phyloP scores from a whole-genome alignment of 1,140 invertebrate genomes.

The Hyphantria cunea region DNA sequence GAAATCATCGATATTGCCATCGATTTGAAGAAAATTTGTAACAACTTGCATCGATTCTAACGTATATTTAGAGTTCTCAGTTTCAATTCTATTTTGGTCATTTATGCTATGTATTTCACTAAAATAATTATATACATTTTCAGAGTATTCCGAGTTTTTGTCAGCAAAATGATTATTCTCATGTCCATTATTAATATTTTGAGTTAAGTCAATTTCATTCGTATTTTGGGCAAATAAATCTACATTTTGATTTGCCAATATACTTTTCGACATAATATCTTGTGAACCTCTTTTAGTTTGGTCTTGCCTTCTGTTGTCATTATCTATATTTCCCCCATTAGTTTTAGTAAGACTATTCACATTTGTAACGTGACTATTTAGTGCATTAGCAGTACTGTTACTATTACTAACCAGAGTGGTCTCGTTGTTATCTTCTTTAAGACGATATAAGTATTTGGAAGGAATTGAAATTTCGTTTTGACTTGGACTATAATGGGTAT shows the following conservation, averaged over 20 bases:
- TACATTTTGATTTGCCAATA: no score
- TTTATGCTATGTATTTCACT: slow-evolving; percentile 2
- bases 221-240: not conserved
- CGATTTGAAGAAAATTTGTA: not conserved
- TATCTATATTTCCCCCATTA: no score
- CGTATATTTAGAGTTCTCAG: not conserved
- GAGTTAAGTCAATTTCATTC: not conserved
- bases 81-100: not conserved
- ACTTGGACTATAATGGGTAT: slow-evolving; percentile 52
- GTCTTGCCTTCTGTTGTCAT: no score
- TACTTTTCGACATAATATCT: no score
- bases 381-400: no score
- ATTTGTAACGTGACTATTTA: no score
- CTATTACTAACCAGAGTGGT: no score
- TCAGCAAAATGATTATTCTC: not conserved
- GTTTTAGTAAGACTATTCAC: no score
- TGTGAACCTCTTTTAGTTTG: no score
- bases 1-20: not conserved
- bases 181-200: not conserved
- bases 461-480: slow-evolving; percentile 40
- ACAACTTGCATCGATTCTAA: not conserved
- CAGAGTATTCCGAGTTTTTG: not conserved
- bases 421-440: no score
- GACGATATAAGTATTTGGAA: slow-evolving; percentile 24
- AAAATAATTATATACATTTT: slow-evolving; percentile 21